phyloP scores from a whole-genome alignment of 2,113 vertebrate genomes.

The Tapirus terrestris region DNA sequence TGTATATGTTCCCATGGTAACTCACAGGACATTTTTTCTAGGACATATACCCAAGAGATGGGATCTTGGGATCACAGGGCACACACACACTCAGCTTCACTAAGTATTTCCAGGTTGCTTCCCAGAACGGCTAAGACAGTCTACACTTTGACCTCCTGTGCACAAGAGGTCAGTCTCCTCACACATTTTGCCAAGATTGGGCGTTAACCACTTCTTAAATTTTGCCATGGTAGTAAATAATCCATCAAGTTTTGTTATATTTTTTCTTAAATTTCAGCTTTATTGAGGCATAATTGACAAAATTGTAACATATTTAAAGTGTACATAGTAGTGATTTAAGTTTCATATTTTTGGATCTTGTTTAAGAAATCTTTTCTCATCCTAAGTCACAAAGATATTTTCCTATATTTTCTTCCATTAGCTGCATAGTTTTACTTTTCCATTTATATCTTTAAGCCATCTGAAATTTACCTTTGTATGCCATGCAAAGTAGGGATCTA shows the following conservation, averaged over 20 bases:
- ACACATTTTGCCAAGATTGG: background rate
- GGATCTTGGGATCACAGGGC: background rate
- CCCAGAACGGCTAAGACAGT: background rate
- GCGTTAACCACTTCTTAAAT: background rate
- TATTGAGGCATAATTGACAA: background rate
- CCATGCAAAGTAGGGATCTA: background rate
- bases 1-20: background rate
- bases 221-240: background rate
- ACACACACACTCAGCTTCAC: background rate
- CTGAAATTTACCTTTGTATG: constrained; percentile 25
- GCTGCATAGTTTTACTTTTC: background rate
- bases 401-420: background rate
- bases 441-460: background rate
- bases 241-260: background rate
- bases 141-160: background rate
- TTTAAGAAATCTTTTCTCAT: background rate
- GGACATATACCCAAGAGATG: background rate
- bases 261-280: background rate
- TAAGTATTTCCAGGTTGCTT: background rate
- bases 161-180: background rate
- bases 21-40: background rate
- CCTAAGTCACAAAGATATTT: background rate
- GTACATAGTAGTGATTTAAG: background rate
- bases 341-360: background rate
- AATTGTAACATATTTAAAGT: background rate